These are phyloP conservation scores for Butorides virescens DNA, from an alignment of 2,113 vertebrate genomes.

Conservation along the genomic window DNA sequence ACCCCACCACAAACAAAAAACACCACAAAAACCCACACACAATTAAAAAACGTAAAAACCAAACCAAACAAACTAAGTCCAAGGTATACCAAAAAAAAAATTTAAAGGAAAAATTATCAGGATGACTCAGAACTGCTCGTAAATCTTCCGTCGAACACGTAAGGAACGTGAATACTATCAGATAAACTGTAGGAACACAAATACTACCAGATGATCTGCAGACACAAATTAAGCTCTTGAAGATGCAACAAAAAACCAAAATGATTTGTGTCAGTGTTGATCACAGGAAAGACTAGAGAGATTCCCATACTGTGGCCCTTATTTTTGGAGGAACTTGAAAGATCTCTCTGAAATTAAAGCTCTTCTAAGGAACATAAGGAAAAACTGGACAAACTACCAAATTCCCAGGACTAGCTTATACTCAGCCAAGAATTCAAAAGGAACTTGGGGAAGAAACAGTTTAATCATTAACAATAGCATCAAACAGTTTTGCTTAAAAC, in stretches of 20 bases:
- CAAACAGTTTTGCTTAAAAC: neutral
- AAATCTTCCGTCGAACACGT: neutral
- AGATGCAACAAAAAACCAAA: neutral
- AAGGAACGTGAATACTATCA: neutral
- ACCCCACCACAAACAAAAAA: no score
- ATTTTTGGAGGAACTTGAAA: neutral
- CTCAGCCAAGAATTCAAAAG: neutral
- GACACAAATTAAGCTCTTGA: neutral
- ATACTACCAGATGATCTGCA: neutral
- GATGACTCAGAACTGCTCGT: neutral
- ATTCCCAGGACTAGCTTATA: neutral
- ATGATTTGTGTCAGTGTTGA: neutral
- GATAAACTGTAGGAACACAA: neutral
- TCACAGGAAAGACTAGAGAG: rapidly evolving
- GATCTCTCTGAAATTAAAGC: neutral
- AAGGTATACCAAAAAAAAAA: neutral
- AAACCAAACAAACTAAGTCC: neutral
- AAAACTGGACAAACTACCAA: neutral
- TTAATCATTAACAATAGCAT: neutral
- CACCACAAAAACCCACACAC: no score
- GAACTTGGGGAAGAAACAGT: neutral
- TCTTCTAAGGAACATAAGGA: rapidly evolving
- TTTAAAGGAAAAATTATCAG: neutral
- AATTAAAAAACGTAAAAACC: neutral
- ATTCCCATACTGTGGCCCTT: neutral